Conservation (phyloP, 2,888 invertebrate species). For the Platycnemis pennipes region DNA sequence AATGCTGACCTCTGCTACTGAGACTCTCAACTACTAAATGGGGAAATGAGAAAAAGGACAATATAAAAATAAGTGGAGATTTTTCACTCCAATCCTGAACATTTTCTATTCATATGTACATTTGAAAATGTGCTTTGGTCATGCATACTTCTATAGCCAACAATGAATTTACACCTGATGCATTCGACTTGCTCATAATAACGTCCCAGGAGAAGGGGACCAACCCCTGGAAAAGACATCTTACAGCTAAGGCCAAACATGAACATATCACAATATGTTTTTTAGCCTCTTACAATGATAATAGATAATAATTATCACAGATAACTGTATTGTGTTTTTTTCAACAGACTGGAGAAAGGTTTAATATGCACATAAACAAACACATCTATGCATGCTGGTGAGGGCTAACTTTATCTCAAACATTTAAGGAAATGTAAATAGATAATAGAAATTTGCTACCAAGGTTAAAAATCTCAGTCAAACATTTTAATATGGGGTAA, state of each 20-base stretch:
- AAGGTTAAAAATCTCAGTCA: not conserved
- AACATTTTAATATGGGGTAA: not conserved
- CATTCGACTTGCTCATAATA: not conserved
- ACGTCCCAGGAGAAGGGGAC: not conserved
- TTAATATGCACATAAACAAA: not conserved
- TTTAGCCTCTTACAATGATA: not conserved
- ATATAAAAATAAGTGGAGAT: constrained; percentile 58
- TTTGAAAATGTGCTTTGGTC: constrained; percentile 59
- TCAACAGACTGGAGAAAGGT: constrained; percentile 20
- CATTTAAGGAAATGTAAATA: not conserved
- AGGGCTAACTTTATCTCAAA: not conserved
- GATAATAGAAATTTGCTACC: not conserved
- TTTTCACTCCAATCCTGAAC: constrained; percentile 51
- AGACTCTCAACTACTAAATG: not conserved
- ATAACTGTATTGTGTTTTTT: constrained; percentile 55
- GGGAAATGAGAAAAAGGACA: constrained; percentile 43
- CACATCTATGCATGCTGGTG: not conserved
- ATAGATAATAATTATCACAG: constrained; percentile 60
- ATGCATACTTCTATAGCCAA: constrained; percentile 23
- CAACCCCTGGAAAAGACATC: constrained; percentile 33
- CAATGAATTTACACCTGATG: not conserved
- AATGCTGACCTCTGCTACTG: constrained; percentile 51
- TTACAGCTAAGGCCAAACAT: constrained; percentile 47
- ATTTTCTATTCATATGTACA: constrained; percentile 49
- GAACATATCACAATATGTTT: constrained; percentile 18